Conservation (phyloP, 2,888 invertebrate genomes). For the Timema podura region DNA sequence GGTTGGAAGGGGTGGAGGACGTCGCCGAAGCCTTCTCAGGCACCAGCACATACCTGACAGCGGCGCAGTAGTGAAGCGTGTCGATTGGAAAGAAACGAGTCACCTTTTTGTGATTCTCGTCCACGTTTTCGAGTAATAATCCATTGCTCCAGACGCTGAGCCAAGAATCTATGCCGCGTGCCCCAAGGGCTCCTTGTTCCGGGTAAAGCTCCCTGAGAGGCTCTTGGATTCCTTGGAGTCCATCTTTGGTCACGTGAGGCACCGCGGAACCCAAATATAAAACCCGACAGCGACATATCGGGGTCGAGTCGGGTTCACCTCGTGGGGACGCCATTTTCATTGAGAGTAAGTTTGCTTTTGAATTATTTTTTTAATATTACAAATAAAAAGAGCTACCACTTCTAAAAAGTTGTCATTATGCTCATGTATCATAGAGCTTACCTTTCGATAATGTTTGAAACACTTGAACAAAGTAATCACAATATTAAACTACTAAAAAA, state of each 20-base stretch:
- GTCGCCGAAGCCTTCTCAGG: slow-evolving; percentile 46
- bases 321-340: slow-evolving; percentile 34
- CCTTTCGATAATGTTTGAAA: neutral
- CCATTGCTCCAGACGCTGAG: slow-evolving; percentile 97
- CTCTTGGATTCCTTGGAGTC: slow-evolving; percentile 95
- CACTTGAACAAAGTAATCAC: neutral
- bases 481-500: too few species aligned
- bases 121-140: slow-evolving; percentile 90
- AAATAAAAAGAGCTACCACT: neutral
- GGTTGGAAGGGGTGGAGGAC: slow-evolving; percentile 41
- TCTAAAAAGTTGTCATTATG: neutral
- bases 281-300: slow-evolving; percentile 94
- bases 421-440: neutral
- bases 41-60: slow-evolving; percentile 79
- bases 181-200: slow-evolving; percentile 83
- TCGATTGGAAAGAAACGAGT: slow-evolving; percentile 95
- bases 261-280: slow-evolving; percentile 95
- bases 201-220: slow-evolving; percentile 94
- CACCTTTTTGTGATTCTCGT: slow-evolving; percentile 90
- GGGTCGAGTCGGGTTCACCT: slow-evolving; percentile 68
- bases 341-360: neutral
- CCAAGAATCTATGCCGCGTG: slow-evolving; percentile 93
- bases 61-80: slow-evolving; percentile 92
- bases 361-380: neutral
- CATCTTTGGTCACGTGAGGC: slow-evolving; percentile 96